Evolutionary conservation across 2,113 vertebrate species (phyloP).

Genomic region (Podiceps cristatus): DNA sequence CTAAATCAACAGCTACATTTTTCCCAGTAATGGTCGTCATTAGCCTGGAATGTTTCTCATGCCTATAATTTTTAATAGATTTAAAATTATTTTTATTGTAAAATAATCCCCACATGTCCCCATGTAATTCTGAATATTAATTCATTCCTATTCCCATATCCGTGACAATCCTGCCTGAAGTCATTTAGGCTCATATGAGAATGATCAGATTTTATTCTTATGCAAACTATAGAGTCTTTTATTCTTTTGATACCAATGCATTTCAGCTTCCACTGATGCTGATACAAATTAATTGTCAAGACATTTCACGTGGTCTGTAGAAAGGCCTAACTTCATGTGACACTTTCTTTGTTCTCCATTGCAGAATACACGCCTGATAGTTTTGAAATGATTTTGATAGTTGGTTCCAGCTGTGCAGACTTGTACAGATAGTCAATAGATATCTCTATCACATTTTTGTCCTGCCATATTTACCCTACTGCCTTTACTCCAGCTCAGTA

Average conservation of each 20-base stretch:
- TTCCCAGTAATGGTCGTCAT: not conserved
- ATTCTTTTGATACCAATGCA: not conserved
- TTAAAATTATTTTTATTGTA: constrained; percentile 28
- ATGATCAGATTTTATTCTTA: not conserved
- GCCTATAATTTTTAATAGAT: constrained; percentile 39
- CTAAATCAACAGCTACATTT: not conserved
- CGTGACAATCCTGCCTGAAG: not conserved
- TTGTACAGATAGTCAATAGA: not conserved
- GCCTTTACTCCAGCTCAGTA: not conserved
- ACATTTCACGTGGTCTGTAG: not conserved
- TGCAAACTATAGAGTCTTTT: not conserved
- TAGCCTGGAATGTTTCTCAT: constrained; percentile 9
- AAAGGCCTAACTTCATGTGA: not conserved
- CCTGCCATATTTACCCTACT: not conserved
- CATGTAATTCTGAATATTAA: constrained; percentile 34
- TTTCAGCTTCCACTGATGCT: not conserved
- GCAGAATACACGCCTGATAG: not conserved
- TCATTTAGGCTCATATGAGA: not conserved
- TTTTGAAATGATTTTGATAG: not conserved
- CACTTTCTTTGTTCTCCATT: not conserved
- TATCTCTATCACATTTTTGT: not conserved
- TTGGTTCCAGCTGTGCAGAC: not conserved
- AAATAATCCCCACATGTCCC: not conserved
- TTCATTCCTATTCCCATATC: not conserved
- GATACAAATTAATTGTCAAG: not conserved